phyloP scores from a whole-genome alignment of 92 coral and sea anemone species.

The Blastomussa wellsi region DNA sequence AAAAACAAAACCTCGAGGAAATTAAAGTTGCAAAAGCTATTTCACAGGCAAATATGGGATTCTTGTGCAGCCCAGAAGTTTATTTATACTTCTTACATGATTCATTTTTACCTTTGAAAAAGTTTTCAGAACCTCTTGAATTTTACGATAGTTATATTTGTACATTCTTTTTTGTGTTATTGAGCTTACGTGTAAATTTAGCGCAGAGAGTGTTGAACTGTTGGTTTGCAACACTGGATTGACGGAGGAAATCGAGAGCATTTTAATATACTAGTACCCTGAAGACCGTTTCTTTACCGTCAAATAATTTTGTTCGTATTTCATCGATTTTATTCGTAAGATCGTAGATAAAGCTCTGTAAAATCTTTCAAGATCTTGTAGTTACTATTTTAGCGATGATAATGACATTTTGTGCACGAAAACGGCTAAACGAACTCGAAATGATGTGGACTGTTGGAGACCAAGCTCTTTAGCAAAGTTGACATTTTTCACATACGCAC shows the following conservation, averaged over 20 bases:
- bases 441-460: neutral
- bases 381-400: too few species aligned
- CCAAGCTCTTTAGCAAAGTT: slow-evolving; percentile 54
- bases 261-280: neutral
- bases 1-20: neutral
- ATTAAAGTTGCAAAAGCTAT: neutral
- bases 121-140: neutral
- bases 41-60: neutral
- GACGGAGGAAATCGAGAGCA: neutral
- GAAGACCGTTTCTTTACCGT: neutral
- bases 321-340: neutral
- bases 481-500: slow-evolving; percentile 56
- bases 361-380: neutral
- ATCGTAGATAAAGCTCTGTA: neutral
- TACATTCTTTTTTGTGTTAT: neutral
- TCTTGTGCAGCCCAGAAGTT: neutral
- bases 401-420: neutral
- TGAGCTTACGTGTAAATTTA: neutral
- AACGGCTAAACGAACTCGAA: neutral
- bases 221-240: neutral
- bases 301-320: neutral
- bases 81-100: neutral
- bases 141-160: neutral
- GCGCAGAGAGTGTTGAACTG: neutral
- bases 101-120: neutral